Conservation (phyloP, 2,113 vertebrate genomes). For the Trichechus manatus region DNA sequence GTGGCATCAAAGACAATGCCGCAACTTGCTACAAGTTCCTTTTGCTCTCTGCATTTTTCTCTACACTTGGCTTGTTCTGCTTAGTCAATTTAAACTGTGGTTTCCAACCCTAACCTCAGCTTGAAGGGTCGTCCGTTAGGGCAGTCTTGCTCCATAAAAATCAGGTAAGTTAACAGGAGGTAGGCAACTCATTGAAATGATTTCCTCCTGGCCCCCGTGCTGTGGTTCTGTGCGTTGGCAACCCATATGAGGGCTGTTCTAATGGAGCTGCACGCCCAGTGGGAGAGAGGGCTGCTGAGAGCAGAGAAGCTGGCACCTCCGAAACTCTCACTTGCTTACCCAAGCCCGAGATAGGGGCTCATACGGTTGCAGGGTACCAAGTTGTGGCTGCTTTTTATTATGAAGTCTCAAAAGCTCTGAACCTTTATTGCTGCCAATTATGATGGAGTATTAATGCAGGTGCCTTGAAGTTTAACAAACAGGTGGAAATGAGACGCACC, state of each 20-base stretch:
- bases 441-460: too few species aligned
- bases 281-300: not conserved
- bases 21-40: not conserved
- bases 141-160: not conserved
- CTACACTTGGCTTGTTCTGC: not conserved
- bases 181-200: not conserved
- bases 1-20: not conserved
- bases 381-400: slow-evolving; percentile 9
- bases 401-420: not conserved
- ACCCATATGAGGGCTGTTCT: not conserved
- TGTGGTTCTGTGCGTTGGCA: not conserved
- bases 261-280: too few species aligned
- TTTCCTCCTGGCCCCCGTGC: not conserved
- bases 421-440: not conserved
- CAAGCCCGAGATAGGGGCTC: not conserved
- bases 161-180: not conserved
- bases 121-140: not conserved
- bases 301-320: not conserved
- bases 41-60: not conserved
- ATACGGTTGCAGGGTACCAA: not conserved
- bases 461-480: accelerated
- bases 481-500: not conserved
- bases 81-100: not conserved
- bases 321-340: not conserved
- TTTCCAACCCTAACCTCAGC: not conserved